Percentiles rank a stretch among this genome's conserved stretches.
Evolutionary conservation across 2,113 vertebrate genomes (phyloP).

Genomic region (Rallus limicola): DNA sequence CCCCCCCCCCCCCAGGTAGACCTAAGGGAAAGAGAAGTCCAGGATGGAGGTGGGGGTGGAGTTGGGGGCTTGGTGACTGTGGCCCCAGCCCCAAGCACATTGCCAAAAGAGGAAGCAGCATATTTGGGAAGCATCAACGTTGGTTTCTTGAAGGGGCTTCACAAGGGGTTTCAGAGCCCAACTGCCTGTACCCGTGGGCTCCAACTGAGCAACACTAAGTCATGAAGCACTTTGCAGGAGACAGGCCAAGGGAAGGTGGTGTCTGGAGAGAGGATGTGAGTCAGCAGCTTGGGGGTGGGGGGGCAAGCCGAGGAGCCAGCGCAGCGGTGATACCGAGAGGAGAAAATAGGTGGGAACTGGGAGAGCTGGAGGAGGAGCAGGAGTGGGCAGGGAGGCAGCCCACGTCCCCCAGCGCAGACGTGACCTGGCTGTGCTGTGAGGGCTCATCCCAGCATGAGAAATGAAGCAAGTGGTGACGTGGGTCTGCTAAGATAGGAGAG

Average conservation of each 20-base stretch:
- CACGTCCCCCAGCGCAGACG: rapidly evolving
- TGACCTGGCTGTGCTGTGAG: background rate
- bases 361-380: background rate
- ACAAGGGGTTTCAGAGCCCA: rapidly evolving
- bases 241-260: background rate
- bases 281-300: conserved; percentile 21
- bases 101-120: background rate
- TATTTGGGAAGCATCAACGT: background rate
- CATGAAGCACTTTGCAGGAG: background rate
- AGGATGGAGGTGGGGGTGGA: background rate
- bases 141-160: background rate
- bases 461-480: background rate
- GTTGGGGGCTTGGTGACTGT: background rate
- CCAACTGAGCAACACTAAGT: background rate
- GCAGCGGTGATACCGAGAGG: rapidly evolving
- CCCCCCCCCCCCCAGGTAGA: too few relatives aligned
- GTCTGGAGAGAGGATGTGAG: conserved; percentile 47
- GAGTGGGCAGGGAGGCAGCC: background rate
- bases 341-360: background rate
- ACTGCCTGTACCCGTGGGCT: background rate
- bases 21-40: background rate
- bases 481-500: background rate
- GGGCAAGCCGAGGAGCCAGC: background rate
- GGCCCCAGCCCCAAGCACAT: rapidly evolving
- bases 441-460: background rate